A percentile compares a stretch with the other conserved stretches of the same genome.
phyloP scores from a whole-genome alignment of 2,113 vertebrate species.

The Synchiropus splendidus region DNA sequence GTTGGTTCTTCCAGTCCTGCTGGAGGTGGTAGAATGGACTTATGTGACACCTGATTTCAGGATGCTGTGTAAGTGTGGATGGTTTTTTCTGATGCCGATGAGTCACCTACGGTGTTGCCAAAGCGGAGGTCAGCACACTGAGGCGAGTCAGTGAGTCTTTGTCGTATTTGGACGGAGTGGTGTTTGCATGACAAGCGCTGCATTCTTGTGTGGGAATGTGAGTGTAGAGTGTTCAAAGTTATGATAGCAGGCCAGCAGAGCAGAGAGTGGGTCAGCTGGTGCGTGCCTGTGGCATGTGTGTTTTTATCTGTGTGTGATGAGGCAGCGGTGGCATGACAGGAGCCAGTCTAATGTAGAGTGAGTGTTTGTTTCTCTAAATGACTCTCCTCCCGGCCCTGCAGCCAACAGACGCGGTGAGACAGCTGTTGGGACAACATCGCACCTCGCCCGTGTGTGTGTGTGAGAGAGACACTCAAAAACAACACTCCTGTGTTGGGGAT shows the following conservation, averaged over 20 bases:
- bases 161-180: no score
- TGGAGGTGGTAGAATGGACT: no score
- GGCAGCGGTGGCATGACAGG: slow-evolving; percentile 40
- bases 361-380: slow-evolving; percentile 53
- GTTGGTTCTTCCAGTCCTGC: no score
- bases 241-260: slow-evolving; percentile 8
- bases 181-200: no score
- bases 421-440: slow-evolving; percentile 54
- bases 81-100: no score
- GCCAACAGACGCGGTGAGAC: slow-evolving; percentile 51
- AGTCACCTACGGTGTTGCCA: no score
- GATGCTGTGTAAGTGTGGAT: no score
- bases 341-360: slow-evolving; percentile 48
- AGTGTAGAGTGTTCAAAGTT: neutral
- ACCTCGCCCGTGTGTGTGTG: slow-evolving; percentile 18
- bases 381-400: slow-evolving; percentile 37
- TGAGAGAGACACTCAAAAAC: slow-evolving; percentile 8
- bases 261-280: slow-evolving; percentile 7
- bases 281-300: slow-evolving; percentile 2
- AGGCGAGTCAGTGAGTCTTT: no score
- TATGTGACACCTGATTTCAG: no score
- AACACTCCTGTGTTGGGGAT: neutral
- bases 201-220: neutral
- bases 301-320: slow-evolving; percentile 4
- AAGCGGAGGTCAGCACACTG: no score